Base-by-base conservation (phyloP, 2,888 invertebrate genomes). In the Perdita meconis region DNA sequence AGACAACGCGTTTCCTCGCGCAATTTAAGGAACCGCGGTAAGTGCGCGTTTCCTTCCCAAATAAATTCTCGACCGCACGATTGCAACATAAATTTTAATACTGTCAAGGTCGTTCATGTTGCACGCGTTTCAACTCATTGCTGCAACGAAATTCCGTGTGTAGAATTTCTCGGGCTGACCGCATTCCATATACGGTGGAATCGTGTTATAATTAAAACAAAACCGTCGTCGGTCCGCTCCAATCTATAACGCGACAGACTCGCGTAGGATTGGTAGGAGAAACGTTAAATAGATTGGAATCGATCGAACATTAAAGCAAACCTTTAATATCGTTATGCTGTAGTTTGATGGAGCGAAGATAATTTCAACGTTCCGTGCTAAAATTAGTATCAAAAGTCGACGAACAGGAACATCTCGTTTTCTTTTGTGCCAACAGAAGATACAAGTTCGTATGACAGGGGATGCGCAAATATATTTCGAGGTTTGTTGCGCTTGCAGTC, bases 201-300 rank as follows among this genome's bases (percentile, higher is more conserved):
- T 78, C 67, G 74, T 66, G 61, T 65, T 59, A 78, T 78, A 85
- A 85, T 86, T 85, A 82, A 75, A 85, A 70, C 80, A 73, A 80
- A 82, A 84, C 80, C 64, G 78, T 24, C 57, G 78, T 22, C 70
- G 44, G 56, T 66, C 44, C 57, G 78, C 66, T 73, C 74, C 65
- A 77, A 79, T 53, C 70, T 71, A 82, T 79, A 79, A 85, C 78
- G 80, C 78, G 73, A 75, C 77, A 72, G 79, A 78, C 84, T 84
- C 83, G 83, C 82, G n/a, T n/a, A n/a, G n/a, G 81, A 53, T 34
- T 24, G 16, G 19, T 16, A 10, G 1, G 13, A 34, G n/a, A 34
- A 16, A 16, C 34, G 10, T 34, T 10, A 26, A 34, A 12, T 53
- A 53, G 53, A 34, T 2, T 13, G 34, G 13, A n/a, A 19, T 36